Evolutionary conservation across 2,113 vertebrate species (phyloP).

Genomic region (Cochlearius cochlearius): DNA sequence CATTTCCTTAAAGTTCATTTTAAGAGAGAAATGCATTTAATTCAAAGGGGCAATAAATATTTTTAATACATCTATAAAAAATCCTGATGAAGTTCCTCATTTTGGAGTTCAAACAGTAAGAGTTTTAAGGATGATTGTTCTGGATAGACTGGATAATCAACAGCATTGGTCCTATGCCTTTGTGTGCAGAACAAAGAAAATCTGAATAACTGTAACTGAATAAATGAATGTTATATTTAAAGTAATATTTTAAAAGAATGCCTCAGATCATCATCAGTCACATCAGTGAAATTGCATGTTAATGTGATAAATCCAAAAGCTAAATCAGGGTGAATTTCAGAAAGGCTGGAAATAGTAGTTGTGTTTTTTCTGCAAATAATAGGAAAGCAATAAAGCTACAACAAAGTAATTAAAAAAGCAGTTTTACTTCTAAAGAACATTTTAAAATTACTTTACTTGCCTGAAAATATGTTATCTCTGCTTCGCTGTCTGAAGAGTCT

Average conservation of each 20-base stretch:
- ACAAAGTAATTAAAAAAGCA: not conserved
- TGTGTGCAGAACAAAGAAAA: not conserved
- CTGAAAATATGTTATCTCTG: constrained; percentile 88
- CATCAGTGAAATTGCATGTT: not conserved
- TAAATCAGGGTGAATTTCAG: not conserved
- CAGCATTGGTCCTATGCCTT: not conserved
- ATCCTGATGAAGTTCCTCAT: not conserved
- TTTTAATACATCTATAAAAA: not conserved
- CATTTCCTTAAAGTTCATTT: not conserved
- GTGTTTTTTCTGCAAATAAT: not conserved
- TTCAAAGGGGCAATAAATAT: not conserved
- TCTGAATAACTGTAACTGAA: not conserved
- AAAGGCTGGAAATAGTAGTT: not conserved
- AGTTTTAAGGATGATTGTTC: not conserved
- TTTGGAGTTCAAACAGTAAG: not conserved
- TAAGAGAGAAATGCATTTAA: not conserved
- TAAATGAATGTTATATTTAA: not conserved
- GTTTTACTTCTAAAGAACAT: not conserved
- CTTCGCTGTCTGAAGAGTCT: constrained; percentile 56
- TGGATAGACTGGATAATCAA: not conserved
- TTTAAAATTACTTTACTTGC: constrained; percentile 60
- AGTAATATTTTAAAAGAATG: not conserved
- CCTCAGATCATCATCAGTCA: not conserved
- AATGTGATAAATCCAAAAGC: not conserved
- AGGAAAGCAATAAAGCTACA: not conserved